Evolutionary conservation across 2,113 vertebrate genomes (phyloP).

Genomic region (Oryzias woworae): DNA sequence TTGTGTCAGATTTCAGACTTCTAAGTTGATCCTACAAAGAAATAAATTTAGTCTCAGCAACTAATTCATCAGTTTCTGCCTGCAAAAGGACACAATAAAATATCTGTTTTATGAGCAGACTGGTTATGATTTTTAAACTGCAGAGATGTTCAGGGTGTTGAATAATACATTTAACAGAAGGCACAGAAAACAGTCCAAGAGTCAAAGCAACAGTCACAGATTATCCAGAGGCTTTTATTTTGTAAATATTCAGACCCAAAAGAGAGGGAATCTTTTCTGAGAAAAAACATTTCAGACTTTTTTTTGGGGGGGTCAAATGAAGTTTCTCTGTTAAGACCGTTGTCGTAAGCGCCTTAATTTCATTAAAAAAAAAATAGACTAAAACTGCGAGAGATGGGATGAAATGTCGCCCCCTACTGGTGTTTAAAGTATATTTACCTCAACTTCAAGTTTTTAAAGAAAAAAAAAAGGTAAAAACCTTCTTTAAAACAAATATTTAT

Average conservation of each 20-base stretch:
- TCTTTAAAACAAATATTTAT: too few relatives aligned
- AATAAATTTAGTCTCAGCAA: too few relatives aligned
- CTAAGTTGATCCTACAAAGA: too few relatives aligned
- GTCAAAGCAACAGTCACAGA: conserved; percentile 17
- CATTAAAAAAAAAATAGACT: conserved; percentile 45
- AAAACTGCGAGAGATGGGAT: background rate
- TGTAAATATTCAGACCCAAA: conserved; percentile 40
- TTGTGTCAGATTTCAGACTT: too few relatives aligned
- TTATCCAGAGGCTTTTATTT: conserved; percentile 45
- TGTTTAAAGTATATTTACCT: too few relatives aligned
- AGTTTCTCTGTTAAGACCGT: conserved; percentile 20
- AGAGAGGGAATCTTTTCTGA: background rate
- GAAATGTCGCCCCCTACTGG: conserved; percentile 38
- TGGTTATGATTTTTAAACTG: conserved; percentile 43
- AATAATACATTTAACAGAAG: conserved; percentile 20
- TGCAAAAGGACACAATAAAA: too few relatives aligned
- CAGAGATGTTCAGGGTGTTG: conserved; percentile 28
- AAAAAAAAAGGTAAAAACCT: too few relatives aligned
- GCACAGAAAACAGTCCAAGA: conserved; percentile 36
- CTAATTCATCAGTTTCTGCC: too few relatives aligned
- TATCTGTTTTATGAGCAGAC: conserved; percentile 29
- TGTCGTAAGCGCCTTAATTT: conserved; percentile 21
- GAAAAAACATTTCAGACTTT: conserved; percentile 15
- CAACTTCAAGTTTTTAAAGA: background rate
- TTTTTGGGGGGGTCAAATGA: conserved; percentile 26